Percentiles rank a stretch among this genome's conserved stretches.
These are phyloP conservation scores for Eurois occulta DNA, from an alignment of 2,888 invertebrate species.

Conservation along the genomic window DNA sequence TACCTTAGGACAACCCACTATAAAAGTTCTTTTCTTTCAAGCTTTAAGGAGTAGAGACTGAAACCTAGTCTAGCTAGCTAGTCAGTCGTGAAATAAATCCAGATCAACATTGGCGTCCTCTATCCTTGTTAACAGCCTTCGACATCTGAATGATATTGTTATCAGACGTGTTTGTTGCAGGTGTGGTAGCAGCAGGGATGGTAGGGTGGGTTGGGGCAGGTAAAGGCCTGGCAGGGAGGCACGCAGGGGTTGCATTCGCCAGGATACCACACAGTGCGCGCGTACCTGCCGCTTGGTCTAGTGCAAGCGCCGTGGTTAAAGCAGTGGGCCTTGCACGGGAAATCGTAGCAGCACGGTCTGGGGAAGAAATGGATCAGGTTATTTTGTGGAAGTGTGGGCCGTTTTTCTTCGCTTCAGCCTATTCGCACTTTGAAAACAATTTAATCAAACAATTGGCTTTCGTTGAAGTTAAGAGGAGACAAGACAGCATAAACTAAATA, in stretches of 20 bases:
- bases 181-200: conserved; percentile 86
- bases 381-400: not conserved
- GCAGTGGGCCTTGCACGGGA: conserved; percentile 87
- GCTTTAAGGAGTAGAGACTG: not conserved
- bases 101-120: not conserved
- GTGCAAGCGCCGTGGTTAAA: conserved; percentile 87
- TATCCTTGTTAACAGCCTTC: conserved; percentile 19
- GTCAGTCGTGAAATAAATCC: not conserved
- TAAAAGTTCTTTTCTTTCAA: not conserved
- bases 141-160: not conserved
- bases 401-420: not conserved
- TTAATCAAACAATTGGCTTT: not conserved
- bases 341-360: conserved; percentile 88
- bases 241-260: conserved; percentile 84
- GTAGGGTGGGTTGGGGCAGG: conserved; percentile 86
- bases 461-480: not conserved
- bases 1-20: not conserved
- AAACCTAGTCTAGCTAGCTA: not conserved
- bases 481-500: not conserved
- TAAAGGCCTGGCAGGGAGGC: conserved; percentile 86
- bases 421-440: not conserved
- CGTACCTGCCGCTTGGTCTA: conserved; percentile 86
- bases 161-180: conserved; percentile 83
- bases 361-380: conserved; percentile 34
- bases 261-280: conserved; percentile 86